These are phyloP conservation scores for Tachina fera DNA, from an alignment of 2,888 invertebrate species.

Conservation along the genomic window DNA sequence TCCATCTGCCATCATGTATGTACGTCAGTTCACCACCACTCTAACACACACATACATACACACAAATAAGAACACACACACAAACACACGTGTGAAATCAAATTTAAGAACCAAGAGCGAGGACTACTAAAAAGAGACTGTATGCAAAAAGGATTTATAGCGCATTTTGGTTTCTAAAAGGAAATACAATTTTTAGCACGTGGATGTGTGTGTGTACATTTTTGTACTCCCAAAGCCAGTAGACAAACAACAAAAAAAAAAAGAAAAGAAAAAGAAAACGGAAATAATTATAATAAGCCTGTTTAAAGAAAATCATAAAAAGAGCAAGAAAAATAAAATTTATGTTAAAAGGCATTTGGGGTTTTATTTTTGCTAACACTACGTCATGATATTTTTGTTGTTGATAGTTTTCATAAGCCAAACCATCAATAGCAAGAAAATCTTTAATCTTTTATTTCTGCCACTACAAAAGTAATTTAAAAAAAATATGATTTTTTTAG, in stretches of 20 bases:
- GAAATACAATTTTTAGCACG: conserved; percentile 35
- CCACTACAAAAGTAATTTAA: background rate
- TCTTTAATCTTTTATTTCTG: conserved; percentile 2
- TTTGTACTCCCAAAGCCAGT: conserved; percentile 6
- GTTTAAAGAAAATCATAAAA: conserved; percentile 22
- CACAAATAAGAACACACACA: background rate
- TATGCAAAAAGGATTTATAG: conserved; percentile 66
- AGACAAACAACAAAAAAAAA: conserved; percentile 14
- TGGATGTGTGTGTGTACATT: background rate
- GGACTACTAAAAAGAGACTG: conserved; percentile 20
- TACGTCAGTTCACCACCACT: background rate
- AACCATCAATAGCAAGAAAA: conserved; percentile 16
- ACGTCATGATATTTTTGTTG: conserved; percentile 8
- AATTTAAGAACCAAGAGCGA: conserved; percentile 12
- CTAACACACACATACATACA: background rate
- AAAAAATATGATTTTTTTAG: background rate
- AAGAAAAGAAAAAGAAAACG: conserved; percentile 3
- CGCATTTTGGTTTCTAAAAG: conserved; percentile 63
- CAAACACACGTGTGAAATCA: background rate
- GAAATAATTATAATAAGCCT: conserved; percentile 37
- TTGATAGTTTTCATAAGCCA: background rate
- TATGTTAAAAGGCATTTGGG: background rate
- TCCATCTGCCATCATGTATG: conserved; percentile 1
- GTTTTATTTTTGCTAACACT: background rate
- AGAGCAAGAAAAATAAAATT: background rate